Conservation (phyloP, 2,888 invertebrate genomes). For the Pollenia griseotomentosa region DNA sequence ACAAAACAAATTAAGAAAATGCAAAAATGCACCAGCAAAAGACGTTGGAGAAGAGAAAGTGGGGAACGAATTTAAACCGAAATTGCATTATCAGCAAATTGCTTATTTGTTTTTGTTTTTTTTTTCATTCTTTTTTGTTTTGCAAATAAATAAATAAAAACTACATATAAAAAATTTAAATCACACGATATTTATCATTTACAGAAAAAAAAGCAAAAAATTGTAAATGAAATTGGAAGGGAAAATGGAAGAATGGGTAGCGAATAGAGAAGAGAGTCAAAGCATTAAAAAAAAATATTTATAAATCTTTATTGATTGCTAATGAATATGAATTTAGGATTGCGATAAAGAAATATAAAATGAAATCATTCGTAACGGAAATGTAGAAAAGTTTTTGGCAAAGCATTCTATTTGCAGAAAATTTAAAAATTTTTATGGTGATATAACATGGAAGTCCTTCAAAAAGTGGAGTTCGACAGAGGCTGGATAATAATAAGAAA, state of each 20-base stretch:
- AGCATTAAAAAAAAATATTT: background rate
- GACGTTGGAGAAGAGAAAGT: background rate
- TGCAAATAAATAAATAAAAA: conserved; percentile 42
- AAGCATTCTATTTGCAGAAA: background rate
- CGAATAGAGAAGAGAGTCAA: background rate
- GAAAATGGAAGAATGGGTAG: background rate
- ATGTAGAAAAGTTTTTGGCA: background rate
- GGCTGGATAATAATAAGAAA: no score
- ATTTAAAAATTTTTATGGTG: no score
- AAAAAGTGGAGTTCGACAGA: no score
- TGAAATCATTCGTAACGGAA: background rate
- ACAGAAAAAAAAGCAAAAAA: background rate
- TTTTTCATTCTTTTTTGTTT: conserved; percentile 1
- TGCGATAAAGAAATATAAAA: background rate
- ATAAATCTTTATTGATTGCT: conserved; percentile 6
- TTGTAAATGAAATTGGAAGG: background rate
- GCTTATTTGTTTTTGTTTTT: background rate
- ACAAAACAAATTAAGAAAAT: background rate
- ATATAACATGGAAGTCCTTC: no score
- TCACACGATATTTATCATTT: conserved; percentile 56
- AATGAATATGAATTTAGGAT: background rate
- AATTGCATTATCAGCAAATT: conserved; percentile 59
- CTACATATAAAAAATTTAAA: background rate
- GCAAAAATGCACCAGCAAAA: background rate
- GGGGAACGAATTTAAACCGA: conserved; percentile 30